Percentiles rank a stretch among this genome's conserved stretches.
Evolutionary conservation across 2,888 invertebrate species (phyloP).

Genomic region (Ophion ellenae): DNA sequence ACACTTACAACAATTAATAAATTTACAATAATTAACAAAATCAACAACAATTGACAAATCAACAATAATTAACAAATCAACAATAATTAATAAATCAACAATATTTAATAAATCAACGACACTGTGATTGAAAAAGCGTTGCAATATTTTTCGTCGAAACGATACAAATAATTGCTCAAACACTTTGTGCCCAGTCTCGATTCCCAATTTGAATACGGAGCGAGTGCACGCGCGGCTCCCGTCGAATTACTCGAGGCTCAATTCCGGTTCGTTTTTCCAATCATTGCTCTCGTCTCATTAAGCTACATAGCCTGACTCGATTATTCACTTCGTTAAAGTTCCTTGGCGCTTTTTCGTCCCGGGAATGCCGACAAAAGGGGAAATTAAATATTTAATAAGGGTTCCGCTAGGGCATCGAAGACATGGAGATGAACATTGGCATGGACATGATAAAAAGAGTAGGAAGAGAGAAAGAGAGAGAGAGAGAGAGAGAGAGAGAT

Average conservation of each 20-base stretch:
- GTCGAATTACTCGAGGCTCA: conserved; percentile 26
- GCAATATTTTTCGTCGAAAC: neutral
- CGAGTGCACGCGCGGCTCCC: conserved; percentile 9
- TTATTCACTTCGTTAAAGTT: conserved; percentile 59
- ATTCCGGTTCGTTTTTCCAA: conserved; percentile 46
- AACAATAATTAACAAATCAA: too few species aligned
- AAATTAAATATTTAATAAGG: conserved; percentile 64
- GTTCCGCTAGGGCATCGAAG: conserved; percentile 18
- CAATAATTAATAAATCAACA: neutral
- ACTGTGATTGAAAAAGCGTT: neutral
- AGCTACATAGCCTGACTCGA: conserved; percentile 30
- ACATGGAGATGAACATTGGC: conserved; percentile 38
- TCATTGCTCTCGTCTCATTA: conserved; percentile 63
- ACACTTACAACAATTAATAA: too few species aligned
- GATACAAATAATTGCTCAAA: conserved; percentile 8
- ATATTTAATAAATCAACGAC: neutral
- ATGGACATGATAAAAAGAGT: conserved; percentile 5
- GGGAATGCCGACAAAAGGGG: conserved; percentile 37
- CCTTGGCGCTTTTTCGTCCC: neutral
- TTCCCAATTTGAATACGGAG: neutral
- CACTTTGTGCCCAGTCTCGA: neutral
- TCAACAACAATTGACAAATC: neutral
- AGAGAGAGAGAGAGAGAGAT: neutral
- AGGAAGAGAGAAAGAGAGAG: conserved; percentile 11
- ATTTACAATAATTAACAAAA: neutral